Evolutionary conservation across 30 jellyfish, hydroid and myxozoan genomes (phyloP).

Genomic region (Phacellophora camtschatica): DNA sequence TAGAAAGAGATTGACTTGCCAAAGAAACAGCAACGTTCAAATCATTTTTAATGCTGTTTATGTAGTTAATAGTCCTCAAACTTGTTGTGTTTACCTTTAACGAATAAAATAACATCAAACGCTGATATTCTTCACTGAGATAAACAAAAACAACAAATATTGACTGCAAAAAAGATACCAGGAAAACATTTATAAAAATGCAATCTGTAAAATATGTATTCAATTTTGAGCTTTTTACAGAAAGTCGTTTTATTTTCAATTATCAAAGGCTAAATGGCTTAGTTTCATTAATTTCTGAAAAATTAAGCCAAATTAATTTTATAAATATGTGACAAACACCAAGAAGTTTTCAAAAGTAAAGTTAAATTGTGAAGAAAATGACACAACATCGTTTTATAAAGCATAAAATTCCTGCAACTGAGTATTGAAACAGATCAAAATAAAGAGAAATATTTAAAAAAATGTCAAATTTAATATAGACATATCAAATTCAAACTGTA

Average conservation of each 20-base stretch:
- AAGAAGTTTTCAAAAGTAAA: neutral
- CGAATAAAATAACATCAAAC: neutral
- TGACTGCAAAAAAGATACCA: too few relatives aligned
- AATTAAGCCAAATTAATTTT: too few relatives aligned
- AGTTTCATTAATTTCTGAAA: too few relatives aligned
- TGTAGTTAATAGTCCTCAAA: slow-evolving; percentile 41
- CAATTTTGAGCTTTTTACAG: too few relatives aligned
- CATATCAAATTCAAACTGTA: too few relatives aligned
- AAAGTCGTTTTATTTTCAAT: too few relatives aligned
- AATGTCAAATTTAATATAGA: too few relatives aligned
- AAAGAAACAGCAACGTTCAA: slow-evolving; percentile 7
- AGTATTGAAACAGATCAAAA: neutral
- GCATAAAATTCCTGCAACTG: neutral
- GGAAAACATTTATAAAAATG: too few relatives aligned
- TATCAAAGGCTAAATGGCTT: too few relatives aligned
- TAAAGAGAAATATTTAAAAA: neutral
- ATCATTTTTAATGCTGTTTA: slow-evolving; percentile 29
- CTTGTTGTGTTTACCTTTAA: slow-evolving; percentile 52
- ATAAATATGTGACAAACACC: too few relatives aligned
- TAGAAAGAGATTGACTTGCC: slow-evolving; percentile 4
- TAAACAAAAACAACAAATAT: too few relatives aligned
- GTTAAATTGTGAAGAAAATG: neutral
- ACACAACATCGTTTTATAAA: neutral
- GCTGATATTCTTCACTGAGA: neutral
- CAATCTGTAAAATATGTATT: too few relatives aligned